Evolutionary conservation across 2,797 vertebrate species (phyloP).

Genomic region (Rachycentron canadum): DNA sequence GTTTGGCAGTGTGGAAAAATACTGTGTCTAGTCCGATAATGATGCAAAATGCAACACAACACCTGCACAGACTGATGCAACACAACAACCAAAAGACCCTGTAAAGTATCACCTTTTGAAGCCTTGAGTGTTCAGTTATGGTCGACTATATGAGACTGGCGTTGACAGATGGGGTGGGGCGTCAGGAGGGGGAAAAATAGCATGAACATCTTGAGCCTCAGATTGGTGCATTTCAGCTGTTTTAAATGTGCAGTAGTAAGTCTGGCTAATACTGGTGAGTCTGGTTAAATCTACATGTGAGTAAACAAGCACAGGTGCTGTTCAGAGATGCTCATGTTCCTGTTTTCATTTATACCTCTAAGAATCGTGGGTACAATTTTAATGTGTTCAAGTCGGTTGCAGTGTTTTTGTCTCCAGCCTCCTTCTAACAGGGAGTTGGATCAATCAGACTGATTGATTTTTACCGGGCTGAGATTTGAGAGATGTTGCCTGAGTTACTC

Average conservation of each 20-base stretch:
- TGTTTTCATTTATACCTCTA: background rate
- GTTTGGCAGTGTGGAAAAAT: background rate
- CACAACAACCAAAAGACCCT: background rate
- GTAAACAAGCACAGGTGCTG: background rate
- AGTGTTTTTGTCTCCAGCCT: background rate
- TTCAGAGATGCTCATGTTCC: background rate
- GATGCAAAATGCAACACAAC: background rate
- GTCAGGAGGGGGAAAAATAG: background rate
- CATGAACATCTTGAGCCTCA: background rate
- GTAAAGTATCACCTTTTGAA: background rate
- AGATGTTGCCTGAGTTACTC: background rate
- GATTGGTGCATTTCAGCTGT: too few relatives aligned
- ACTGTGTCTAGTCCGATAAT: background rate
- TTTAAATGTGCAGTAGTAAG: background rate
- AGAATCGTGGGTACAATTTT: background rate
- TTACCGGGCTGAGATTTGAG: background rate
- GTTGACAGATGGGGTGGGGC: background rate
- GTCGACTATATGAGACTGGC: background rate
- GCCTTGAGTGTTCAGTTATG: background rate
- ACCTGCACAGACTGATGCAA: constrained; percentile 8
- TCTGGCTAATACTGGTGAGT: background rate
- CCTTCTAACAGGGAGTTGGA: too few relatives aligned
- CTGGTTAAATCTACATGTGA: background rate
- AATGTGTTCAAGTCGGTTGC: background rate
- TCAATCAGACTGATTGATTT: background rate